Conservation (phyloP, 1,140 invertebrate species). For the Diorhabda carinulata region DNA sequence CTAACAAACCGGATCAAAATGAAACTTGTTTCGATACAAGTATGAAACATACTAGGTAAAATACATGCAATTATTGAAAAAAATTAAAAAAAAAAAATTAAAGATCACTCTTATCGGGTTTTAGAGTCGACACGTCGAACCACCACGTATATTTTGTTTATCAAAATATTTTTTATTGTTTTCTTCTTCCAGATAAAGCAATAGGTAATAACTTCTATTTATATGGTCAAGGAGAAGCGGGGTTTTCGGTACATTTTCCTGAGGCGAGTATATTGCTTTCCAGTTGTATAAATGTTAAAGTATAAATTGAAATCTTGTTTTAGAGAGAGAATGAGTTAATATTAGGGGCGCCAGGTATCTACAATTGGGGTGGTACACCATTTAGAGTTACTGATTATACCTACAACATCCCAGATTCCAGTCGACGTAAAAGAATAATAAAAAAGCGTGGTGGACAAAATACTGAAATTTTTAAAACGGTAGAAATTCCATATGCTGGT, state of each 20-base stretch:
- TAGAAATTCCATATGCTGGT: neutral
- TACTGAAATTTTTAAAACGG: conserved; percentile 7
- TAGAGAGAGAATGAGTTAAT: conserved; percentile 36
- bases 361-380: conserved; percentile 45
- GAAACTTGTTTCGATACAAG: too few species aligned
- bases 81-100: too few species aligned
- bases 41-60: too few species aligned
- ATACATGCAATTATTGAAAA: too few species aligned
- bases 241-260: conserved; percentile 15
- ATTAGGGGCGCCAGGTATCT: conserved; percentile 49
- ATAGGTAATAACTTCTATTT: neutral
- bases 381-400: conserved; percentile 28
- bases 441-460: conserved; percentile 14
- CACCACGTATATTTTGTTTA: too few species aligned
- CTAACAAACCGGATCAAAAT: too few species aligned
- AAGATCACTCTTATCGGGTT: too few species aligned
- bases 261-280: neutral
- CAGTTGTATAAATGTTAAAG: neutral
- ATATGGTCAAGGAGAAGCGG: conserved; percentile 11
- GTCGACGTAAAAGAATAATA: conserved; percentile 17
- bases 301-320: conserved; percentile 12
- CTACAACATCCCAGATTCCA: conserved; percentile 18
- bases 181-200: too few species aligned
- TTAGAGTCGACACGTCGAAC: too few species aligned
- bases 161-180: too few species aligned